Conservation (phyloP, 1,140 invertebrate genomes). For the Calephelis virginiensis region DNA sequence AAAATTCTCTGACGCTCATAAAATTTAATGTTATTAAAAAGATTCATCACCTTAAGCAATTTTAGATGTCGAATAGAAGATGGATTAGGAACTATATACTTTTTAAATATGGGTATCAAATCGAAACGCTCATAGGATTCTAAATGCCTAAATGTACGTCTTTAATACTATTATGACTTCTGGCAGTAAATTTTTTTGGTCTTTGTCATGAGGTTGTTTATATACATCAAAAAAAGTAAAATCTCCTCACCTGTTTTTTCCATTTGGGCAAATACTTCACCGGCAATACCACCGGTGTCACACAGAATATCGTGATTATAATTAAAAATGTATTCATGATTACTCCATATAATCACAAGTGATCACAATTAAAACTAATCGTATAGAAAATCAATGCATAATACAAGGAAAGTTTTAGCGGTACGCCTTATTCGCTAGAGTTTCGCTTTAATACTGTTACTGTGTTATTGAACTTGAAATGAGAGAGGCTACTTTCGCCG, state of each 20-base stretch:
- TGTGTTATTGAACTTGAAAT: constrained; percentile 72
- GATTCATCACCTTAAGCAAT: no score
- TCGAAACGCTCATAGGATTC: no score
- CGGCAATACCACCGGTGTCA: constrained; percentile 53
- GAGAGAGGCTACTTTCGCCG: constrained; percentile 65
- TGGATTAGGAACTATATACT: no score
- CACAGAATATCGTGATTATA: constrained; percentile 49
- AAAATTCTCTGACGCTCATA: no score
- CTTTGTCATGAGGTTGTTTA: background rate
- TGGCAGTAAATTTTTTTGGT: background rate
- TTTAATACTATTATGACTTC: background rate
- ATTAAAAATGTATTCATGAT: constrained; percentile 47
- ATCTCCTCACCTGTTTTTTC: constrained; percentile 85
- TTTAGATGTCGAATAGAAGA: no score
- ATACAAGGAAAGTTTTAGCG: background rate
- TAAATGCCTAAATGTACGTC: no score
- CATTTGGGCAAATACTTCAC: constrained; percentile 87
- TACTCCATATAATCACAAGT: constrained; percentile 34
- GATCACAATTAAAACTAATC: constrained; percentile 5
- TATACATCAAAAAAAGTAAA: background rate
- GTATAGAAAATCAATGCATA: constrained; percentile 20
- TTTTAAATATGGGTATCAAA: no score
- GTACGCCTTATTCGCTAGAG: constrained; percentile 29
- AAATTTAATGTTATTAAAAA: no score
- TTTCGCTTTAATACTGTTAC: constrained; percentile 51